Percentiles rank a stretch among this genome's conserved stretches.
Evolutionary conservation across 2,888 invertebrate species (phyloP).

Genomic region (Diaperis boleti): DNA sequence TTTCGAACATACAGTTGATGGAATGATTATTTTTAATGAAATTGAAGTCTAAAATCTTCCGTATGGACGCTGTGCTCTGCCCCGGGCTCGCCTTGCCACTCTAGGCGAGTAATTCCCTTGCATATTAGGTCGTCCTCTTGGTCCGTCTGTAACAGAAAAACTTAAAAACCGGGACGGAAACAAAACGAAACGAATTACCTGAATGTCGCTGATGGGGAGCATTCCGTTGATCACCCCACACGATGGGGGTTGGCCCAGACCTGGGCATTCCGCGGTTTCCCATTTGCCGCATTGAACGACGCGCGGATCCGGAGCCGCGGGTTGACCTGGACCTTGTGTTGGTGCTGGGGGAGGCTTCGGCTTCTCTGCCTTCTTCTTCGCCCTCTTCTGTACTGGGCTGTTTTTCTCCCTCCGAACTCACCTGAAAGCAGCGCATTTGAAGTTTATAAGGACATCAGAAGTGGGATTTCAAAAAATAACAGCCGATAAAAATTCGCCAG

Average conservation of each 20-base stretch:
- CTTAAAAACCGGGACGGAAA: too few species aligned
- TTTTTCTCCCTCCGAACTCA: slow-evolving; percentile 76
- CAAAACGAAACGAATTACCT: too few species aligned
- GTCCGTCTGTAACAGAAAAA: slow-evolving; percentile 45
- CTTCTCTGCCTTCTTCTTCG: slow-evolving; percentile 83
- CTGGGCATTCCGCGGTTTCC: slow-evolving; percentile 57
- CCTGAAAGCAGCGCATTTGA: slow-evolving; percentile 58
- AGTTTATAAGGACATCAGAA: too few species aligned
- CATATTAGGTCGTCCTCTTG: slow-evolving; percentile 47
- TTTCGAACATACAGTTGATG: slow-evolving; percentile 6
- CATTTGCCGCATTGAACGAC: slow-evolving; percentile 49
- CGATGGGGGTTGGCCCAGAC: slow-evolving; percentile 73
- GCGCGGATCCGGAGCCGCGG: slow-evolving; percentile 56
- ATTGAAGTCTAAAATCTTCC: slow-evolving; percentile 47
- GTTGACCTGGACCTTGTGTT: slow-evolving; percentile 67
- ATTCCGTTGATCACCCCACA: slow-evolving; percentile 69
- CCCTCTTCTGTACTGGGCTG: slow-evolving; percentile 66
- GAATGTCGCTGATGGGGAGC: slow-evolving; percentile 45
- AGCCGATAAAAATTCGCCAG: too few species aligned
- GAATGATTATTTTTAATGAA: slow-evolving; percentile 15
- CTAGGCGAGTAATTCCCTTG: slow-evolving; percentile 56
- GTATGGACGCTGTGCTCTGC: slow-evolving; percentile 58
- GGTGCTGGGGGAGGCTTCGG: slow-evolving; percentile 79
- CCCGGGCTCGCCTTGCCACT: slow-evolving; percentile 57
- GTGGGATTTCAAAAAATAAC: neutral